Conservation (phyloP, 1,140 invertebrate genomes). For the Leptinotarsa undecemlineata region DNA sequence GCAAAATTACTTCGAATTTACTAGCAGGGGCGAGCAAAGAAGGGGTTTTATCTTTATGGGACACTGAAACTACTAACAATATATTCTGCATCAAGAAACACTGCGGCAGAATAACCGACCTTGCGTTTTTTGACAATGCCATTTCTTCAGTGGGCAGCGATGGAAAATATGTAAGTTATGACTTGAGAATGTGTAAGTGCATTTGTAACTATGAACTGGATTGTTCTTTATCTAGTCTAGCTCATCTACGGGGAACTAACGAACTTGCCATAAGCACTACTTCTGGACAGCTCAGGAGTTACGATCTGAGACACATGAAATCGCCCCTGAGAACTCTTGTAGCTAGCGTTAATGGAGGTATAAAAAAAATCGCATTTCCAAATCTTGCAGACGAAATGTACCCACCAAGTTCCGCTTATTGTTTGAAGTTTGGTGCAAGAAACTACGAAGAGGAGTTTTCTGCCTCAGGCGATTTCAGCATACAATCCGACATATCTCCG, state of each 20-base stretch:
- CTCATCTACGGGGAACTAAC: conserved; percentile 36
- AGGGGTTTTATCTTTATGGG: conserved; percentile 43
- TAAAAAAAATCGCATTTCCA: conserved; percentile 31
- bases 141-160: conserved; percentile 39
- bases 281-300: conserved; percentile 40
- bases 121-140: conserved; percentile 40
- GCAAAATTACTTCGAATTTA: conserved; percentile 33
- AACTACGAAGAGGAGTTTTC: conserved; percentile 29
- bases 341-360: conserved; percentile 28
- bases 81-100: conserved; percentile 34
- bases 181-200: conserved; percentile 33
- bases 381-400: neutral
- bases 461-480: conserved; percentile 34
- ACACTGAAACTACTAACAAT: conserved; percentile 34
- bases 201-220: conserved; percentile 34
- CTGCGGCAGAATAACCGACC: conserved; percentile 34
- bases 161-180: conserved; percentile 38
- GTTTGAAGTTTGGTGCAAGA: conserved; percentile 13
- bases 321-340: conserved; percentile 32
- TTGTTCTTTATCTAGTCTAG: conserved; percentile 36
- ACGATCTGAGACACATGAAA: conserved; percentile 41
- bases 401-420: neutral
- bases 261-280: conserved; percentile 41
- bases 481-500: conserved; percentile 17
- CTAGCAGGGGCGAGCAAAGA: conserved; percentile 40